phyloP scores from a whole-genome alignment of 2,888 invertebrate genomes.

The Drosophila seclusa region DNA sequence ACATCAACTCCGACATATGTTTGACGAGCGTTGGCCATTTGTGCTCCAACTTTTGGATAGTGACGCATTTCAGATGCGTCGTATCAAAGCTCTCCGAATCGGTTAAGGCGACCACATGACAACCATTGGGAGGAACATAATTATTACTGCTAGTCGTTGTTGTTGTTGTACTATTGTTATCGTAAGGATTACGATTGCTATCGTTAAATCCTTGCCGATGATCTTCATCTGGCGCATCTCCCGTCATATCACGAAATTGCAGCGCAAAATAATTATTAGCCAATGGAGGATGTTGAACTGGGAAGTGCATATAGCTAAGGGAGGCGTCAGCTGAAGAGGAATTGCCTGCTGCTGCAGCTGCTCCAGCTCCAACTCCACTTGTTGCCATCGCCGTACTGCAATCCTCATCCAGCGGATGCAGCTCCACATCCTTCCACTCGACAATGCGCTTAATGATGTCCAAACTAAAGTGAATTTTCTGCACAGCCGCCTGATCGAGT shows the following conservation, averaged over 20 bases:
- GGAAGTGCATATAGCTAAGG: conserved; percentile 76
- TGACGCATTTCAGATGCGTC: conserved; percentile 93
- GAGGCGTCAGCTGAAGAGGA: conserved; percentile 45
- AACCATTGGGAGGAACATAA: conserved; percentile 63
- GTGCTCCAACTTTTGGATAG: conserved; percentile 93
- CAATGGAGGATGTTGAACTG: conserved; percentile 77
- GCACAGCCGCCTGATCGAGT: conserved; percentile 88
- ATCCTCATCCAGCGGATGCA: conserved; percentile 92
- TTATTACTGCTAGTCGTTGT: conserved; percentile 32
- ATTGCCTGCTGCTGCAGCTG: not conserved
- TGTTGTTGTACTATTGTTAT: not conserved
- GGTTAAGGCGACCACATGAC: conserved; percentile 86
- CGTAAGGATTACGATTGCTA: conserved; percentile 25
- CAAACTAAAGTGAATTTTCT: conserved; percentile 92
- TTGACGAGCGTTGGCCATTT: conserved; percentile 93
- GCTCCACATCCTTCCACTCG: conserved; percentile 93
- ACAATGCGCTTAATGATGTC: conserved; percentile 94
- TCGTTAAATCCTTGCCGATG: conserved; percentile 19
- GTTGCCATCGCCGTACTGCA: conserved; percentile 27
- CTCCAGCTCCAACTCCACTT: conserved; percentile 1
- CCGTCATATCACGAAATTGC: conserved; percentile 73
- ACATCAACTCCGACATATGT: conserved; percentile 86
- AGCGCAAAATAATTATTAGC: conserved; percentile 84
- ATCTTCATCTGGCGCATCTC: conserved; percentile 9
- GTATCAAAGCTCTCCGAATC: conserved; percentile 94